These are phyloP conservation scores for Oreortyx pictus DNA, from an alignment of 2,797 vertebrate genomes.

Conservation along the genomic window DNA sequence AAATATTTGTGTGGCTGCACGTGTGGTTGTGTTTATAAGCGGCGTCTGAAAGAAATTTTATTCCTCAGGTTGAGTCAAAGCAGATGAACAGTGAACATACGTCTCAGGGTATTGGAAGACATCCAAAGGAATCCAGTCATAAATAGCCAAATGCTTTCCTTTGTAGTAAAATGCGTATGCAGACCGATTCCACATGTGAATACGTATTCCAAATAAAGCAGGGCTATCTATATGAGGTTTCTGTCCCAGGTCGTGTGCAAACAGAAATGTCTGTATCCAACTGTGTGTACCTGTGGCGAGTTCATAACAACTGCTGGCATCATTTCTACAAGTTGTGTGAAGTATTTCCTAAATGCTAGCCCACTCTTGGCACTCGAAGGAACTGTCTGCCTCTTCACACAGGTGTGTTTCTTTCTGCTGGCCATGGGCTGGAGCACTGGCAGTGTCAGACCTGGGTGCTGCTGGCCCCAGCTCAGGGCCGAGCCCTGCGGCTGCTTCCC, in stretches of 20 bases:
- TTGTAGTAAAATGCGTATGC: neutral
- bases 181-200: neutral
- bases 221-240: neutral
- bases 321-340: neutral
- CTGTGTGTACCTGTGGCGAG: neutral
- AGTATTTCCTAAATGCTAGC: neutral
- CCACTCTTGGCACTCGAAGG: neutral
- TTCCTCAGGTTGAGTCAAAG: neutral
- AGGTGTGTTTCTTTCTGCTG: neutral
- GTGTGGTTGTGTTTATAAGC: neutral
- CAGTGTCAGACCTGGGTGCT: constrained; percentile 10
- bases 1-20: neutral
- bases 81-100: neutral
- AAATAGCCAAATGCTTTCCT: neutral
- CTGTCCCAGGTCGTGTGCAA: neutral
- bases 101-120: neutral
- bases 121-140: neutral
- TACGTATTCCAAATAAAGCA: neutral
- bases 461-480: neutral
- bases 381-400: neutral
- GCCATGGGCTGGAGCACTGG: neutral
- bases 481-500: neutral
- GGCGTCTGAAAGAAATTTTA: neutral
- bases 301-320: neutral
- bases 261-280: neutral